phyloP scores from a whole-genome alignment of 2,797 vertebrate genomes.

The Natrix natrix region DNA sequence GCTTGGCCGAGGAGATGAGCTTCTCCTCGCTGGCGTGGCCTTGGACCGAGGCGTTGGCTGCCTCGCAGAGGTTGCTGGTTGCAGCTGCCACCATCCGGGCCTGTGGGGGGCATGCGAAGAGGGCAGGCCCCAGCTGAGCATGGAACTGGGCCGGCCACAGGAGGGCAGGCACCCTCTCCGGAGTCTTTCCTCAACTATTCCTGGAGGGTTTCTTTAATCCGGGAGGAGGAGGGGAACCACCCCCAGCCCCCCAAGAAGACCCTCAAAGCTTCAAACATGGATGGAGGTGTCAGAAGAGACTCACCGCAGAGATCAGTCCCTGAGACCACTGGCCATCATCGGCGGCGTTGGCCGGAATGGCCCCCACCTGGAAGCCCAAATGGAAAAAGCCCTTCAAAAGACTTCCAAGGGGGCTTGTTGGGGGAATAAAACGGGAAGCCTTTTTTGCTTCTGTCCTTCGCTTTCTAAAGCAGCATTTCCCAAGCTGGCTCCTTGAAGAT shows the following conservation, averaged over 20 bases:
- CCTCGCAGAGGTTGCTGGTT: conserved; percentile 95
- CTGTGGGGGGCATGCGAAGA: conserved; percentile 63
- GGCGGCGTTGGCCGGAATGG: conserved; percentile 92
- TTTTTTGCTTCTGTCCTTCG: no score
- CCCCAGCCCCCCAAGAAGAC: background rate
- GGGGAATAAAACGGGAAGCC: background rate
- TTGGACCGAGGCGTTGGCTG: conserved; percentile 96
- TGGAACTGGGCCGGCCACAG: background rate
- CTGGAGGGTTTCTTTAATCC: background rate
- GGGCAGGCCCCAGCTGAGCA: background rate
- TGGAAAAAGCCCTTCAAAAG: background rate
- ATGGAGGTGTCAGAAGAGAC: conserved; percentile 55
- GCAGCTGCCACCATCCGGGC: conserved; percentile 97
- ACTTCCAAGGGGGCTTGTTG: background rate
- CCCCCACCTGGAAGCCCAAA: conserved; percentile 82
- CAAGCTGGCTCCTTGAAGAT: background rate
- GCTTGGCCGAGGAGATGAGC: conserved; percentile 97
- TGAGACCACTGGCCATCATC: conserved; percentile 99
- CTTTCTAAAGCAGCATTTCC: background rate
- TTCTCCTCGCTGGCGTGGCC: conserved; percentile 98
- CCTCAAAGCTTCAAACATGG: background rate
- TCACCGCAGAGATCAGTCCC: conserved; percentile 96
- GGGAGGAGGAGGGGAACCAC: background rate
- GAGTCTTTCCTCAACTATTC: no score
- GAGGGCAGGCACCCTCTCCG: background rate